Evolutionary conservation across 92 coral and sea anemone species (phyloP), one percentile per base, ranked within the genome.

Genomic region (Epizoanthus illoricatus): DNA sequence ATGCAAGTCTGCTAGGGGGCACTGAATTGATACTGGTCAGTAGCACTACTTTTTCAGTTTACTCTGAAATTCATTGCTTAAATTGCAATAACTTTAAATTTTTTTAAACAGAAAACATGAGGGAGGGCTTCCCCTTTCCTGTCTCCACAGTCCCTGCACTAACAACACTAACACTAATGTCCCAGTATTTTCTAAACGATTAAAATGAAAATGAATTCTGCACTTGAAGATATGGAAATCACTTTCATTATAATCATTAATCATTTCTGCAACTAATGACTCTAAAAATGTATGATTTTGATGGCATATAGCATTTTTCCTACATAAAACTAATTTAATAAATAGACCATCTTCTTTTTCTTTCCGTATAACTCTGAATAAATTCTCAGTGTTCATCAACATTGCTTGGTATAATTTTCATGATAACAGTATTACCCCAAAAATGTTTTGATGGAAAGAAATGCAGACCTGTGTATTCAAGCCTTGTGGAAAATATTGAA

Each of bases 361-460:
- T 78, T 78, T 63, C 71, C 82, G 19, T 78, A 63, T 62, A 78
- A 78, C 82, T 75, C 81, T 45, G 71, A 78, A 39, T 21, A 41
- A 78, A 19, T 43, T 19, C 54, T 20, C 23, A 21, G 82, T 28
- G 18, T 61, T 23, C 71, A 39, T 66, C 71, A 15, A 68, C 61
- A 23, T 15, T 41, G 71, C 39, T 39, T 63, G 4, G 12, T 11
- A 47, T n/a, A n/a, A n/a, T n/a, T 57, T 68, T 39, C 52, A 24
- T 39, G 49, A 43, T 21, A 11, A 5, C 16, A 7, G 19, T 43
- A 36, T 68, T 68, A 19, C 72, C 52, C 45, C 28, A 33, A 28
- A 33, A 6, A 68, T 39, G 70, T 63, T 54, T 59, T 75, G 68
- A 65, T 58, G 68, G 62, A 75, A 75, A 75, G 45, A 40, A 74